Conservation (phyloP, 2,888 invertebrate species). For the Yponomeuta malinellus region DNA sequence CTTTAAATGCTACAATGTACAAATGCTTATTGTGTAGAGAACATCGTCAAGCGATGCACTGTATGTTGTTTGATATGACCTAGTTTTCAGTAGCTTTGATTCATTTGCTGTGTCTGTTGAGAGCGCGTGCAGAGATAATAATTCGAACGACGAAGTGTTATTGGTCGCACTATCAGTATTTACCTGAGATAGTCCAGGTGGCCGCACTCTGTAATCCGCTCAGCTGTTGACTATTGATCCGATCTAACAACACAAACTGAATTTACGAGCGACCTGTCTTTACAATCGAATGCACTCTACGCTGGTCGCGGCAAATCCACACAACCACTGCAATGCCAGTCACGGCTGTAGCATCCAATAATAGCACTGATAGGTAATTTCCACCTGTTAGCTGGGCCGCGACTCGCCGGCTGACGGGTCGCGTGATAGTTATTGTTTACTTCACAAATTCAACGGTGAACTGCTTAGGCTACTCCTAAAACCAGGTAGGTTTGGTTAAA, state of each 20-base stretch:
- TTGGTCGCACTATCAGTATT: not conserved
- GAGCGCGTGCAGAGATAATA: not conserved
- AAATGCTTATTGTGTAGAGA: not conserved
- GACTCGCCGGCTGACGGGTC: not conserved
- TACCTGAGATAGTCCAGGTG: not conserved
- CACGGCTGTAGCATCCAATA: slow-evolving; percentile 31
- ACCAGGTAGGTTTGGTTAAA: not conserved
- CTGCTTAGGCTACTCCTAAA: not conserved
- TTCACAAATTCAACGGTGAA: not conserved
- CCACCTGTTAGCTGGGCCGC: slow-evolving; percentile 49
- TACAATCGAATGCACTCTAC: slow-evolving; percentile 45
- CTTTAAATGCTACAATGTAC: slow-evolving; percentile 3
- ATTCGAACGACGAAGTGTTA: not conserved
- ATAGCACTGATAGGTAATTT: slow-evolving; percentile 49
- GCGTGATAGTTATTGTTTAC: not conserved
- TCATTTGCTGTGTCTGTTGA: not conserved
- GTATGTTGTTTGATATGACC: not conserved
- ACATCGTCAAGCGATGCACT: not conserved
- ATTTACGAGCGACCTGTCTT: slow-evolving; percentile 27
- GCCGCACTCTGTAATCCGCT: not conserved
- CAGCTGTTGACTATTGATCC: slow-evolving; percentile 13
- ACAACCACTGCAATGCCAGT: slow-evolving; percentile 46
- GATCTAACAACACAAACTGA: slow-evolving; percentile 7
- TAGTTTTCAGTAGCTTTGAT: not conserved
- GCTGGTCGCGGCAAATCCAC: slow-evolving; percentile 38